Evolutionary conservation across 2,888 invertebrate genomes (phyloP).

Genomic region (Tenthredo notha): DNA sequence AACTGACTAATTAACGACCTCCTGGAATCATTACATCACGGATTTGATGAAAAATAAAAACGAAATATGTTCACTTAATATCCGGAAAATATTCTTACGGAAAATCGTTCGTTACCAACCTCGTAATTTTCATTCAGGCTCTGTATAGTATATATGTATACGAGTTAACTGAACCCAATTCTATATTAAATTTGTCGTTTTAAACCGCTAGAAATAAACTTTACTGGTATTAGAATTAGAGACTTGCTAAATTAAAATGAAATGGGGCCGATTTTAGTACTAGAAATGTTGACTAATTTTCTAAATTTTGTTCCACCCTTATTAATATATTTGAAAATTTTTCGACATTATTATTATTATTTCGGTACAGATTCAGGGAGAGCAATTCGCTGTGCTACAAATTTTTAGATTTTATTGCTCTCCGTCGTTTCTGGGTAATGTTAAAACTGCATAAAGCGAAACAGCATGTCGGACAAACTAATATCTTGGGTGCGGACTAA

Average conservation of each 20-base stretch:
- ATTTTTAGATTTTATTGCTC: no score
- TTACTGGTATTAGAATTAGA: background rate
- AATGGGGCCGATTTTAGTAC: background rate
- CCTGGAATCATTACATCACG: no score
- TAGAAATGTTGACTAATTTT: slow-evolving; percentile 20
- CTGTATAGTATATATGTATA: background rate
- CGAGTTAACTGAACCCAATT: slow-evolving; percentile 53
- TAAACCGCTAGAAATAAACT: slow-evolving; percentile 43
- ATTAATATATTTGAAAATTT: background rate
- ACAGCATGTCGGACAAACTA: no score
- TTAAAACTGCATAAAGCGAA: no score
- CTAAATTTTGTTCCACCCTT: background rate
- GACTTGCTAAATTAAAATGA: slow-evolving; percentile 33
- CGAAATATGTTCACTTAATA: no score
- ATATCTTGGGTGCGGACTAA: background rate
- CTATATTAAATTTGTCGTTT: slow-evolving; percentile 53
- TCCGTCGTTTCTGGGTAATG: no score
- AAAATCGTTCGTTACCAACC: background rate
- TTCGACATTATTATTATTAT: no score
- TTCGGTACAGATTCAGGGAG: no score
- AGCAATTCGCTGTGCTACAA: no score
- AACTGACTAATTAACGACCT: no score
- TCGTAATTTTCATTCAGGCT: background rate
- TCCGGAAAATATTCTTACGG: background rate
- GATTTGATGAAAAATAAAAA: no score